phyloP scores from a whole-genome alignment of 2,113 vertebrate genomes.

The Salvelinus namaycush region DNA sequence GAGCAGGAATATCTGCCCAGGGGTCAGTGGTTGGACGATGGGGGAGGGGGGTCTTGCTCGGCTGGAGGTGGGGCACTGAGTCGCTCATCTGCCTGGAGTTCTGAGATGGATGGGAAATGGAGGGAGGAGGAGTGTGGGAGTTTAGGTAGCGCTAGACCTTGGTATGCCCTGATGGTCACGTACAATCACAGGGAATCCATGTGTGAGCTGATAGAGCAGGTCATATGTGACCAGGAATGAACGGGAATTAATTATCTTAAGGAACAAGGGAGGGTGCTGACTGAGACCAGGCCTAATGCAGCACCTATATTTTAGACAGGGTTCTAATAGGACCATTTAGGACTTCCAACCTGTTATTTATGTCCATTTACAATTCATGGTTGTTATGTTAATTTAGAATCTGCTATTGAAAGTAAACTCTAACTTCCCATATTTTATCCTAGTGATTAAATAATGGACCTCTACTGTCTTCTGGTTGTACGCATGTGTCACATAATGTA shows the following conservation, averaged over 20 bases:
- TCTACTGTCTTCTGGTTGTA: no score
- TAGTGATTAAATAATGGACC: no score
- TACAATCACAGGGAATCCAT: not conserved
- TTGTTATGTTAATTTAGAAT: slow-evolving; percentile 6
- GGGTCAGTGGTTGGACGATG: not conserved
- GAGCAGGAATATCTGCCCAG: slow-evolving; percentile 11
- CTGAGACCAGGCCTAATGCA: not conserved
- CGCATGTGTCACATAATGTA: no score
- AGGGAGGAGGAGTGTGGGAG: slow-evolving; percentile 11
- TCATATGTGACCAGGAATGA: slow-evolving; percentile 26
- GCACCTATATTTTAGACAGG: not conserved
- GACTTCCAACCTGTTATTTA: no score
- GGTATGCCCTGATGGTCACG: slow-evolving; percentile 15
- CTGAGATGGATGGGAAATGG: slow-evolving; percentile 12
- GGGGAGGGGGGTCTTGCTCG: not conserved
- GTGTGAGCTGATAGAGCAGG: slow-evolving; percentile 12
- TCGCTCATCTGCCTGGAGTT: slow-evolving; percentile 6
- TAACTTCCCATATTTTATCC: no score
- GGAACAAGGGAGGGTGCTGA: not conserved
- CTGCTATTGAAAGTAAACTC: not conserved
- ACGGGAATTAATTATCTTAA: not conserved
- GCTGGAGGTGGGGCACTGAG: not conserved
- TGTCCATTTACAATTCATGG: not conserved
- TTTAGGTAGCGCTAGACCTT: slow-evolving; percentile 11
- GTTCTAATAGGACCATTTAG: no score